Base-by-base conservation (phyloP, 2,888 invertebrate genomes). In the Fragum sueziense region DNA sequence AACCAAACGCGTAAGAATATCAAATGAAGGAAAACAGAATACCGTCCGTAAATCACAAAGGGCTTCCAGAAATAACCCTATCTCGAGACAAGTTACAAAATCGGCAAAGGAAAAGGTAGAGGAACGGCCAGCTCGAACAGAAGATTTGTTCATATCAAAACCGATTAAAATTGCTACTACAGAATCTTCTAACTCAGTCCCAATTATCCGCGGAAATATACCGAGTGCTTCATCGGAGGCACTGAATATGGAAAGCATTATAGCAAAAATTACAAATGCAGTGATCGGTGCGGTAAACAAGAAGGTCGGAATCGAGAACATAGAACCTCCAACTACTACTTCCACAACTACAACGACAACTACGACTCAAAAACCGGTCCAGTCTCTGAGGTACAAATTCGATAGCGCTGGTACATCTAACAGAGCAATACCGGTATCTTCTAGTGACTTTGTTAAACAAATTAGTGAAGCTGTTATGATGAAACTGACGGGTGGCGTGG, bases 291-390 rank as follows among this genome's bases (percentile, higher is more conserved):
- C 11, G 14, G 57, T 57, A 3, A 57, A 57, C 25, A 57, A 57
- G 57, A 22, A 57, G 25, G 25, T 57, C 57, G 57, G 14, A 25
- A n/a, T 27, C 2, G 57, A 57, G 6, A 11, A 20, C n/a, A 27
- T 27, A 27, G n/a, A 57, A 14, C 47, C 47, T 27, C 2, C 57
- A 11, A 57, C 57, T 25, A 57, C 57, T 7, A 57, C 57, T 27
- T 7, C 57, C 25, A 57, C 57, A 57, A 57, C 57, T 7, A 57
- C 57, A 57, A 57, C 57, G 25, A 57, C 57, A 3, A 57, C 57
- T 9, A 47, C 47, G n/a, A 65, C 65, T 11, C 37, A 37, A 14
- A 27, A 57, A 57, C 57, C 57, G 3, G 57, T 25, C 6, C 6
- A 25, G 11, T 57, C 57, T 7, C 25, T 57, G 29, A 2, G 57